Evolutionary conservation across 2,888 invertebrate species (phyloP), one percentile per base, ranked within the genome.

Genomic region (Heteromurus nitidus): DNA sequence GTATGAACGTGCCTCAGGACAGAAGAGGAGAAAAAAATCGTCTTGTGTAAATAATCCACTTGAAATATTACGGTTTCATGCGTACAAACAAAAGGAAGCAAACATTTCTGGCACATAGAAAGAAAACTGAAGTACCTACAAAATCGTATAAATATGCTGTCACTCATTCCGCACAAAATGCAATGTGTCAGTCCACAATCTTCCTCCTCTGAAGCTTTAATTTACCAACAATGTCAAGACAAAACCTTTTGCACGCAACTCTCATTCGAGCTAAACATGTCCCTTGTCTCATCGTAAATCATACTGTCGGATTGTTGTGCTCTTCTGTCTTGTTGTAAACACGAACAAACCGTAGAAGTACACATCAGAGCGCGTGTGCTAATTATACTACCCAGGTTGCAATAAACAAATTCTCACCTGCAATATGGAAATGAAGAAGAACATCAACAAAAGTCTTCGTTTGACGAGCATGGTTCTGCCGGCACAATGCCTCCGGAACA

Each of bases 401-500:
- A 16, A 7, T 18, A 60, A 18, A 60, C 18, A 36, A 31, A 11
- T 24, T 62, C 74, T 81, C 69, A 81, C 80, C 80, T 81, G 80
- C 28, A 68, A 53, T 58, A 75, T 69, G 62, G 64, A 62, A 62
- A 64, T 26, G 5, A 75, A 18, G 20, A 50, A 69, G 30, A 62
- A 16, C 28, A 69, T 60, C 18, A 74, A 50, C 16, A 73, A 44
- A 0, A 75, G 31, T 69, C 75, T 74, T 3, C 75, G 74, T 75
- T 69, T 74, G 69, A 50, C 62, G 44, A 75, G 28, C 80, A 81
- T 81, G 74, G 47, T 53, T 30, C 24, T 75, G 50, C 53, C 22
- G 68, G 65, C 60, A 60, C 62, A 68, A 68, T 44, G 62, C 80
- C 74, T 64, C 68, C 62, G 80, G 36, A 74, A 81, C 74, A 75